Evolutionary conservation across 2,797 vertebrate species (phyloP), one percentile per base, ranked within the genome.

Genomic region (Sardinella longiceps): DNA sequence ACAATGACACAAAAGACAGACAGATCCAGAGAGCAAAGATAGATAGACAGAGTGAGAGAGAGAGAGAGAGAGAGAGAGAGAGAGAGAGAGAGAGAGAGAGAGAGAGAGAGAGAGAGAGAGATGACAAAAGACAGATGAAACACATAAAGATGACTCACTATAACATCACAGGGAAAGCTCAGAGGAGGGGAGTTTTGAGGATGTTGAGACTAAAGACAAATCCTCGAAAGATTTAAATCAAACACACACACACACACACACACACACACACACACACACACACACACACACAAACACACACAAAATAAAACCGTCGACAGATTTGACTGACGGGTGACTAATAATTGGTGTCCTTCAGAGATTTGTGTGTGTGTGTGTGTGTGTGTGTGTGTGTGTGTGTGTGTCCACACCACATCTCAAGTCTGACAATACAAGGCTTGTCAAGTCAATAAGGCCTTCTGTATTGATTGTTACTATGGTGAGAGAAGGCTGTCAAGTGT

Each of bases 51-150:
- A n/a, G n/a, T 15, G 30, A 33, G 28, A 70, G 28, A 70, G 45
- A 83, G 80, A 85, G 66, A 66, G 28, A 77, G 51, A 80, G 45
- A 80, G 23, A 84, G 20, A 58, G 25, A 77, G 11, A 82, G 66
- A 82, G 5, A 60, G 50, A 60, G 25, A 81, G 77, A 84, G 46
- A 39, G 85, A 50, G 58, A 5, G 1, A 58, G 43, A 43, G 43
- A 81, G 81, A 86, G 81, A 51, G 6, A 66, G 45, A 83, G 10
- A 50, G 53, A 43, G 0, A 14, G 0, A 53, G 15, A 12, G 10
- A 12, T 51, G 56, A 60, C 18, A 60, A 9, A 51, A 66, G 60
- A 66, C 25, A 30, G 28, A 70, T 15, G 6, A 70, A 37, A 70
- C 28, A 70, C 4, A 70, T 5, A 70, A 2, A 70, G 28, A 15